Percentiles rank a stretch among this genome's conserved stretches.
Conservation (phyloP, 2,113 vertebrate species). For the Galeopterus variegatus region DNA sequence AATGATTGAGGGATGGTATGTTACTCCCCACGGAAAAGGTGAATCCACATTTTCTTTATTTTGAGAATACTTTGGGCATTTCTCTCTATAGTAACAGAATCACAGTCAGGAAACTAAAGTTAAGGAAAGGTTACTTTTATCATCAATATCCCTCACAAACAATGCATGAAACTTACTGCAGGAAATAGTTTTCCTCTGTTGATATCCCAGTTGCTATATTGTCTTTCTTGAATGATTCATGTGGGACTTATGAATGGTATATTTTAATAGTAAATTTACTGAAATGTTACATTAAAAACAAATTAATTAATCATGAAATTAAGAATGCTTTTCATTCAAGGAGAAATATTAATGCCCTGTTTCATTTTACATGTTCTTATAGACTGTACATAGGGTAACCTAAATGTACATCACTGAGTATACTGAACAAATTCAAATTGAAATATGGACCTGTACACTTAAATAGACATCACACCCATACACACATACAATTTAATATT, state of each 20-base stretch:
- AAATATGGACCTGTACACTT: neutral
- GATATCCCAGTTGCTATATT: slow-evolving; percentile 8
- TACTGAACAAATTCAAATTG: neutral
- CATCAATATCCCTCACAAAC: neutral
- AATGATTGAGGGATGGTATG: neutral
- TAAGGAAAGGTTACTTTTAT: neutral
- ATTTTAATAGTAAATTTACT: slow-evolving; percentile 60
- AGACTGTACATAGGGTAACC: neutral
- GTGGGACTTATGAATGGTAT: neutral
- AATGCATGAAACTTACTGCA: neutral
- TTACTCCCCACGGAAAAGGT: neutral
- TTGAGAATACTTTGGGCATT: neutral
- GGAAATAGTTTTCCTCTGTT: slow-evolving; percentile 27
- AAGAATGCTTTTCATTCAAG: slow-evolving; percentile 31
- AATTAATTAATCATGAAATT: slow-evolving; percentile 54
- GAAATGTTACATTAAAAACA: slow-evolving; percentile 47
- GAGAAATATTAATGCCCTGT: neutral
- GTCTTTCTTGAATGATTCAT: slow-evolving; percentile 33
- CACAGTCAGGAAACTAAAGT: neutral
- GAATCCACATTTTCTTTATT: neutral
- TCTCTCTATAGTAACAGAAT: neutral
- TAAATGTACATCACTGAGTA: neutral
- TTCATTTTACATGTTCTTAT: slow-evolving; percentile 25
- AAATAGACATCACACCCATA: neutral
- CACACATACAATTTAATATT: neutral